phyloP scores from a whole-genome alignment of 2,113 vertebrate genomes.

The Acinonyx jubatus region DNA sequence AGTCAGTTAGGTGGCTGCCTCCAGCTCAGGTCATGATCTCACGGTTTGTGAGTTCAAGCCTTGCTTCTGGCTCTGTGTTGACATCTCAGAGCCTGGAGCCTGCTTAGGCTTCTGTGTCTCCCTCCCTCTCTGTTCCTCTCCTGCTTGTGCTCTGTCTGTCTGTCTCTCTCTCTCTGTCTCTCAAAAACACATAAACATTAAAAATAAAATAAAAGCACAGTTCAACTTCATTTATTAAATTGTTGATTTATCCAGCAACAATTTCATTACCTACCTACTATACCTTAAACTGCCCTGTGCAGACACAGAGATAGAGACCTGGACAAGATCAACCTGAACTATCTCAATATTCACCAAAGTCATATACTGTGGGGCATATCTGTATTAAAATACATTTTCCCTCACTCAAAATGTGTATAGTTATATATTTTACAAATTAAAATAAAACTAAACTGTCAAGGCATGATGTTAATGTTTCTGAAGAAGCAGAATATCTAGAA shows the following conservation, averaged over 20 bases:
- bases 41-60: no score
- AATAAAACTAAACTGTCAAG: not conserved
- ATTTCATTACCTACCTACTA: not conserved
- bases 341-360: not conserved
- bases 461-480: not conserved
- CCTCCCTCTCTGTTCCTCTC: no score
- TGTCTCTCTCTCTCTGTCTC: no score
- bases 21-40: no score
- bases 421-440: not conserved
- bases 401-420: not conserved
- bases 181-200: no score
- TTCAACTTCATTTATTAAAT: not conserved
- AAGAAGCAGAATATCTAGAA: not conserved
- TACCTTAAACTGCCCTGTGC: not conserved
- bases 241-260: not conserved
- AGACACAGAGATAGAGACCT: not conserved
- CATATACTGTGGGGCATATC: rapidly evolving
- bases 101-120: no score
- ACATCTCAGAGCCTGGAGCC: no score
- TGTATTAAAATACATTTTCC: not conserved
- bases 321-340: not conserved
- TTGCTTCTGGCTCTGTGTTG: no score
- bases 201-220: not conserved
- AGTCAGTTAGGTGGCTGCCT: no score
- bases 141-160: no score